Conservation (phyloP, 2,888 invertebrate species). For the Nomada fabriciana region DNA sequence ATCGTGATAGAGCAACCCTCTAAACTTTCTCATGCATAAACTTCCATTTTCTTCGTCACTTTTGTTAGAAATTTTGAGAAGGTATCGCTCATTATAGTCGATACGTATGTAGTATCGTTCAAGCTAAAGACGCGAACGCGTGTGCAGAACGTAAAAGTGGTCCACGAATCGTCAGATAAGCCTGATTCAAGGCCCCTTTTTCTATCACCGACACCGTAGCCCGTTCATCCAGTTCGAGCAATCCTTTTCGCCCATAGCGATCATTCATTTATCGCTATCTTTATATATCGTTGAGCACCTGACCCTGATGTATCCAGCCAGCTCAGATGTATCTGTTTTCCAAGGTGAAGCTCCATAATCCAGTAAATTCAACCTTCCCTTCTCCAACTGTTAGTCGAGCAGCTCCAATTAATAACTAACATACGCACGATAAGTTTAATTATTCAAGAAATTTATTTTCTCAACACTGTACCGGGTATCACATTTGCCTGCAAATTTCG, state of each 20-base stretch:
- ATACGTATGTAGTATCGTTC: neutral
- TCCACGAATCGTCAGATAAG: constrained; percentile 13
- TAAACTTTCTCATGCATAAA: constrained; percentile 21
- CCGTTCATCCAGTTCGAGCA: constrained; percentile 18
- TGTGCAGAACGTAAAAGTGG: constrained; percentile 1
- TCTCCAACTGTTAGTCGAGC: too few species aligned
- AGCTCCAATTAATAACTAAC: too few species aligned
- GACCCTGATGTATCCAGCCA: constrained; percentile 2
- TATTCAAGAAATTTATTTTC: too few species aligned
- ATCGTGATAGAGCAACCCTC: constrained; percentile 46
- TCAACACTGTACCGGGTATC: too few species aligned
- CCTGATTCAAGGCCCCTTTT: constrained; percentile 29
- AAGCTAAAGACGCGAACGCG: neutral
- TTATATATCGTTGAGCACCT: neutral
- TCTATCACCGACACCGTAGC: constrained; percentile 27
- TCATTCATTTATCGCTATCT: constrained; percentile 27
- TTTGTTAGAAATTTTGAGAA: neutral
- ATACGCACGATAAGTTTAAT: too few species aligned
- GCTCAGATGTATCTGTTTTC: neutral
- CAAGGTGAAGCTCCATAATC: constrained; percentile 4
- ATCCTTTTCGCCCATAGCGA: constrained; percentile 10
- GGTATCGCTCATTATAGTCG: neutral
- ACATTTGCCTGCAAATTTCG: neutral
- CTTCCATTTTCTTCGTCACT: constrained; percentile 44
- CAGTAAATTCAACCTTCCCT: too few species aligned